Conservation (phyloP, 2,888 invertebrate genomes). For the Mesoligia furuncula region DNA sequence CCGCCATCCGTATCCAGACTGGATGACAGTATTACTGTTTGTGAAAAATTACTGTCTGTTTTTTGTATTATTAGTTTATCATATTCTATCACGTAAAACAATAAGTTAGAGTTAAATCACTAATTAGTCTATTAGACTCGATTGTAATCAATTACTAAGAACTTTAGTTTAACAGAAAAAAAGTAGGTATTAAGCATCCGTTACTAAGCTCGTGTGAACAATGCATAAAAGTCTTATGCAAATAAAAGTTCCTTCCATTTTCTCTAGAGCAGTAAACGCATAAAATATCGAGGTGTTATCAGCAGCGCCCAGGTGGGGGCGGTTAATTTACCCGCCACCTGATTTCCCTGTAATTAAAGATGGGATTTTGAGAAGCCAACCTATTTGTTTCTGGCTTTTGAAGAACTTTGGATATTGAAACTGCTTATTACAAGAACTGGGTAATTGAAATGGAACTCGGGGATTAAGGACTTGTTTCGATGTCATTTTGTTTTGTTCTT, state of each 20-base stretch:
- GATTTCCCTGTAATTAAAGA: slow-evolving; percentile 81
- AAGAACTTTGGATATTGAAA: slow-evolving; percentile 62
- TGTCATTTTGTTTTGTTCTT: slow-evolving; percentile 33
- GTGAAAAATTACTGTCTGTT: no score
- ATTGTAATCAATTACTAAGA: neutral
- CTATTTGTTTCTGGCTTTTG: slow-evolving; percentile 60
- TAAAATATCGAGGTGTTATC: slow-evolving; percentile 76
- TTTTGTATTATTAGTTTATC: neutral
- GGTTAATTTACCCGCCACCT: slow-evolving; percentile 74
- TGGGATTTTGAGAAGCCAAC: slow-evolving; percentile 70
- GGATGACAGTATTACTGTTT: no score
- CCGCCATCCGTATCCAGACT: no score
- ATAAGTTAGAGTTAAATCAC: neutral
- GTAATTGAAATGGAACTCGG: slow-evolving; percentile 53
- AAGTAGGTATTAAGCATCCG: neutral
- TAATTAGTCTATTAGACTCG: neutral
- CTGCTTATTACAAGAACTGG: slow-evolving; percentile 43
- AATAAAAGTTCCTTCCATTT: slow-evolving; percentile 56
- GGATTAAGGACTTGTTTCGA: slow-evolving; percentile 34
- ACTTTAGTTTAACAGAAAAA: neutral
- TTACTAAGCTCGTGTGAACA: neutral
- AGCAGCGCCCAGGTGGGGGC: slow-evolving; percentile 71
- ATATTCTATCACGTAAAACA: neutral
- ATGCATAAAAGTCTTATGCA: slow-evolving; percentile 10
- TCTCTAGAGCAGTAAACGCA: slow-evolving; percentile 54